These are phyloP conservation scores for Laodelphax striatellus DNA, from an alignment of 1,140 invertebrate species.

Conservation along the genomic window DNA sequence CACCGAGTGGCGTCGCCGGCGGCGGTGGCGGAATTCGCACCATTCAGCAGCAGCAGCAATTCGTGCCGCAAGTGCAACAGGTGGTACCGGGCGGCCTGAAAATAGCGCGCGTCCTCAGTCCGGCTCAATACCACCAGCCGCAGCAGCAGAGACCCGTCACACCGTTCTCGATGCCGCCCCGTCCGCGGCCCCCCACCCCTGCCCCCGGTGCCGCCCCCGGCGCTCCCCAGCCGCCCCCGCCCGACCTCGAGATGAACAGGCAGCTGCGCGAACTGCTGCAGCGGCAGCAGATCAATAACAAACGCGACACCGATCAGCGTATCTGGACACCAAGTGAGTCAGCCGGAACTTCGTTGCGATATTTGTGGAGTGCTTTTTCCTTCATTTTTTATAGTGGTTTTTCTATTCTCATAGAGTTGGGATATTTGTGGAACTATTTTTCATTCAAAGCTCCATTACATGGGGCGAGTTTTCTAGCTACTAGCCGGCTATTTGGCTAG, in stretches of 20 bases:
- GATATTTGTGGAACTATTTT: no score
- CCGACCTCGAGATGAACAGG: conserved; percentile 29
- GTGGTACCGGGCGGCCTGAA: conserved; percentile 33
- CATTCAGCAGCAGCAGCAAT: conserved; percentile 1
- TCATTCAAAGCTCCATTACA: no score
- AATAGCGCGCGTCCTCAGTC: conserved; percentile 31
- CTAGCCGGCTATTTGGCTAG: no score
- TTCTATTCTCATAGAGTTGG: no score
- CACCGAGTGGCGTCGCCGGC: conserved; percentile 4
- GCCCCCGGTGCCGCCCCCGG: conserved; percentile 28
- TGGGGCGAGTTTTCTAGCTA: no score
- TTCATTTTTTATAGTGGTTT: no score
- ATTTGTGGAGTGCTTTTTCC: no score
- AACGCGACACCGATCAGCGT: conserved; percentile 11
- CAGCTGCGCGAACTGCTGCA: conserved; percentile 78
- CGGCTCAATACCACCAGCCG: conserved; percentile 31
- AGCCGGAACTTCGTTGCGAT: background rate
- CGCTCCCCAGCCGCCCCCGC: conserved; percentile 29
- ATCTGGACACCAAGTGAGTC: conserved; percentile 5
- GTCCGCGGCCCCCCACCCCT: conserved; percentile 20
- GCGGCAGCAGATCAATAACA: conserved; percentile 45
- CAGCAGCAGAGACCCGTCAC: conserved; percentile 29
- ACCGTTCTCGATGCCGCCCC: conserved; percentile 16
- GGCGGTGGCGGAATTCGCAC: no score
- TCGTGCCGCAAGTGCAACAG: conserved; percentile 10